Conservation (phyloP, 1,140 invertebrate species). For the Geopemphigus sp. region DNA sequence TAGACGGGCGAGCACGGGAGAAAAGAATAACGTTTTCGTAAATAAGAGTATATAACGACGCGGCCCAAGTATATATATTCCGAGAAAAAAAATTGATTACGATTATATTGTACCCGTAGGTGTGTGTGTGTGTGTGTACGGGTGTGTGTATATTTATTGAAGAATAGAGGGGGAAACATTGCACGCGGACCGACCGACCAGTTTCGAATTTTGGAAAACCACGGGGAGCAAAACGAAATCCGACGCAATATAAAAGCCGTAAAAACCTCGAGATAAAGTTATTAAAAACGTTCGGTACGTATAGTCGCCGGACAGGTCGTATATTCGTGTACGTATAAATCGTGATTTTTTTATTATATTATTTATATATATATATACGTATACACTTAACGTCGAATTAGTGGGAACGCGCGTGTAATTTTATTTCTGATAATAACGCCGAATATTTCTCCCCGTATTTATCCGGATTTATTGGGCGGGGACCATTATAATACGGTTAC, state of each 20-base stretch:
- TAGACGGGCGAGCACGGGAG: too few relatives aligned
- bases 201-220: conserved; percentile 46
- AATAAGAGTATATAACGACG: neutral
- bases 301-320: conserved; percentile 24
- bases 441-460: too few relatives aligned
- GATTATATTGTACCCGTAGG: conserved; percentile 13
- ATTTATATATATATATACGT: too few relatives aligned
- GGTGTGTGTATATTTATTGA: too few relatives aligned
- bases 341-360: conserved; percentile 33
- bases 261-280: conserved; percentile 42
- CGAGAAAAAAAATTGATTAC: conserved; percentile 27
- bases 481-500: too few relatives aligned
- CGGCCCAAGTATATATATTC: neutral
- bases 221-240: conserved; percentile 44
- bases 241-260: conserved; percentile 31
- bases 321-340: too few relatives aligned
- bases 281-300: conserved; percentile 26
- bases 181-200: neutral
- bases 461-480: too few relatives aligned
- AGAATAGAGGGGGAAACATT: neutral
- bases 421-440: neutral
- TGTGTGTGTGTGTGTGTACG: too few relatives aligned
- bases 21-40: neutral
- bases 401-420: neutral
- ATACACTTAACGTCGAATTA: conserved; percentile 42